Percentiles rank a stretch among this genome's conserved stretches.
Conservation (phyloP, 2,888 invertebrate genomes). For the Heliconius sara region DNA sequence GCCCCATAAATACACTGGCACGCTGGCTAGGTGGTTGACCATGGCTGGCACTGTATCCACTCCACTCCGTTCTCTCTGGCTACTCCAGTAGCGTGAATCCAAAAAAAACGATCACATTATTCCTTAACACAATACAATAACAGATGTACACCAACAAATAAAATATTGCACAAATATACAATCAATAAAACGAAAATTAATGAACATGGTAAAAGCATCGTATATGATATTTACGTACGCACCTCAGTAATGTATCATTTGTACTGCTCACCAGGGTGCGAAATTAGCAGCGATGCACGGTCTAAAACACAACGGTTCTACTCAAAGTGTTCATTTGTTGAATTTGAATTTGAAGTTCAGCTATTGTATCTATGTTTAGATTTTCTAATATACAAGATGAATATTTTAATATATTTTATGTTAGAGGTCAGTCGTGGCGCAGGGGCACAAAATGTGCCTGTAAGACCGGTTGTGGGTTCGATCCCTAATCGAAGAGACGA, state of each 20-base stretch:
- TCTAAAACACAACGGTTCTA: constrained; percentile 10
- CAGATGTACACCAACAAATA: neutral
- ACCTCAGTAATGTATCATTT: constrained; percentile 26
- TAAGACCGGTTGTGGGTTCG: too few relatives aligned
- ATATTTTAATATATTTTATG: too few relatives aligned
- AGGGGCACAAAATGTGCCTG: too few relatives aligned
- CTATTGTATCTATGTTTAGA: neutral
- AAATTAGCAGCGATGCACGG: constrained; percentile 30
- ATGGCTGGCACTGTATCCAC: too few relatives aligned
- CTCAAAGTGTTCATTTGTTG: constrained; percentile 14
- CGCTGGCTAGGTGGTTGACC: too few relatives aligned
- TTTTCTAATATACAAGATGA: neutral
- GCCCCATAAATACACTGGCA: too few relatives aligned
- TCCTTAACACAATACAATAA: too few relatives aligned
- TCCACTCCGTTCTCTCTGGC: too few relatives aligned
- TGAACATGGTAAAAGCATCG: constrained; percentile 11
- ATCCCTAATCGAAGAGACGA: too few relatives aligned
- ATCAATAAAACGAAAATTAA: constrained; percentile 6
- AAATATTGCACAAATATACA: neutral
- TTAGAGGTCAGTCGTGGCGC: too few relatives aligned
- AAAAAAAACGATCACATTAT: too few relatives aligned
- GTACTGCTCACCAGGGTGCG: constrained; percentile 13
- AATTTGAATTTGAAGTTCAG: constrained; percentile 4
- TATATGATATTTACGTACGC: constrained; percentile 21
- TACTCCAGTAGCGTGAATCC: neutral